Conservation (phyloP, 2,113 vertebrate species). For the Ceyx cyanopectus region DNA sequence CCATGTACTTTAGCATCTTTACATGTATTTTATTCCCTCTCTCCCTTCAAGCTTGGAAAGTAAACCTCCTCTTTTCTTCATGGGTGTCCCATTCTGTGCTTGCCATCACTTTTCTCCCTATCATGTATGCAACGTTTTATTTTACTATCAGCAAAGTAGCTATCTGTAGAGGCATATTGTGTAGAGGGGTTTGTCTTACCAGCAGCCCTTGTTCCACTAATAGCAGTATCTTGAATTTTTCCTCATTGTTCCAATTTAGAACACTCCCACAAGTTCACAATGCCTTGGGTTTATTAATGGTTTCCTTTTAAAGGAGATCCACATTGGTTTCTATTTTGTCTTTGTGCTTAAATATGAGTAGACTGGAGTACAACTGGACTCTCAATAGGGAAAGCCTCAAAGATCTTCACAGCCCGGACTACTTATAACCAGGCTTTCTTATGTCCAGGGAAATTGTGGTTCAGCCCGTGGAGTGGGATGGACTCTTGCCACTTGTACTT, state of each 20-base stretch:
- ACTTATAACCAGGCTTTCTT: neutral
- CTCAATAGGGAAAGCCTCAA: rapidly evolving
- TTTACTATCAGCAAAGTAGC: neutral
- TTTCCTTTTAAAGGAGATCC: neutral
- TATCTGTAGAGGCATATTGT: neutral
- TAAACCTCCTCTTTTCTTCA: neutral
- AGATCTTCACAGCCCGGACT: neutral
- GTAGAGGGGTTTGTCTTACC: neutral
- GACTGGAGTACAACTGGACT: neutral
- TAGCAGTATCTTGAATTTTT: neutral
- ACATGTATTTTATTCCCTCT: neutral
- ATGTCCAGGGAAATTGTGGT: neutral
- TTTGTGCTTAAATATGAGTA: neutral
- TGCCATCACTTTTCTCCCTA: neutral
- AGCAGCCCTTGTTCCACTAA: neutral
- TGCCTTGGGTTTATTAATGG: neutral
- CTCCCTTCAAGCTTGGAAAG: neutral
- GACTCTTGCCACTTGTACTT: neutral
- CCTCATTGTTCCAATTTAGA: neutral
- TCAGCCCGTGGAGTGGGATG: neutral
- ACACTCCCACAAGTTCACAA: neutral
- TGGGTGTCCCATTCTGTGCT: neutral
- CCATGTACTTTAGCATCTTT: neutral
- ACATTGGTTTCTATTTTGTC: neutral
- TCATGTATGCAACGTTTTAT: neutral